Evolutionary conservation across 2,797 vertebrate species (phyloP).

Genomic region (Gymnothorax reevesii): DNA sequence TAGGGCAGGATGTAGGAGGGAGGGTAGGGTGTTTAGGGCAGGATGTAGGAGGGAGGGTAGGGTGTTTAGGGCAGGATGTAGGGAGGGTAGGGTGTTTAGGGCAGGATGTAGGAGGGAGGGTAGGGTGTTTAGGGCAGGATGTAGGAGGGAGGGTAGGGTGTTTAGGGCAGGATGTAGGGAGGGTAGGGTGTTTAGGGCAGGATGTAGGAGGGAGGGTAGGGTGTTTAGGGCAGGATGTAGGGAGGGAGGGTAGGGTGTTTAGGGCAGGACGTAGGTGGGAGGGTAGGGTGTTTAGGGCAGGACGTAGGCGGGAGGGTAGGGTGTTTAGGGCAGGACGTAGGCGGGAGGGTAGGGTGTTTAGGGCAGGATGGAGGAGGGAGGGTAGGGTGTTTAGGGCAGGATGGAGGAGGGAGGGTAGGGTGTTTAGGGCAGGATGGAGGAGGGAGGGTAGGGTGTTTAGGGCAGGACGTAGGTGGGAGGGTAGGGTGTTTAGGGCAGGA

Average conservation of each 20-base stretch:
- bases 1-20: neutral
- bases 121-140: too few species aligned
- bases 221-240: conserved; percentile 17
- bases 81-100: too few species aligned
- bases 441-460: neutral
- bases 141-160: too few species aligned
- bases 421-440: conserved; percentile 19
- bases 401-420: conserved; percentile 16
- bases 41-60: too few species aligned
- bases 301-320: conserved; percentile 18
- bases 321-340: conserved; percentile 19
- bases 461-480: too few species aligned
- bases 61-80: neutral
- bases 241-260: neutral
- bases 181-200: too few species aligned
- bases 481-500: neutral
- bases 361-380: conserved; percentile 17
- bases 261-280: conserved; percentile 13
- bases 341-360: neutral
- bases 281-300: neutral
- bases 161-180: too few species aligned
- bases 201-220: too few species aligned
- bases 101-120: too few species aligned
- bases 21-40: neutral
- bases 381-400: neutral